phyloP scores from a whole-genome alignment of 2,113 vertebrate species.

The Callaeas wilsoni region DNA sequence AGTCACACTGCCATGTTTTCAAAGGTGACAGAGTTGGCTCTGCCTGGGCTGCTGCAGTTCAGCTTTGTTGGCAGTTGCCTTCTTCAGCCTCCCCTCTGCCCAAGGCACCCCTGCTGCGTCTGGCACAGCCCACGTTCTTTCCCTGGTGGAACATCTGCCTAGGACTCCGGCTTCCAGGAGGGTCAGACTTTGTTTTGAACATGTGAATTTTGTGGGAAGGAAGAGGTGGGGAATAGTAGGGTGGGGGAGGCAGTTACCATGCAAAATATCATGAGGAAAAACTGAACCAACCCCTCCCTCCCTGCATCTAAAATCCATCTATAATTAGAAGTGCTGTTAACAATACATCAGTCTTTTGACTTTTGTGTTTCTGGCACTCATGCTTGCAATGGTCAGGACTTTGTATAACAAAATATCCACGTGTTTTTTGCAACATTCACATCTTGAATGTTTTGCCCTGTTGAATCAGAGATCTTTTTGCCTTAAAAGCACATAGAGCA shows the following conservation, averaged over 20 bases:
- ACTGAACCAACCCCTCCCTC: rapidly evolving
- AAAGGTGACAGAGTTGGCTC: neutral
- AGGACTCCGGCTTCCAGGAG: neutral
- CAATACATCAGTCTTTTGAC: constrained; percentile 1
- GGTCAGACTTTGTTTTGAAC: neutral
- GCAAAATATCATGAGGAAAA: neutral
- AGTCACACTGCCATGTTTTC: rapidly evolving
- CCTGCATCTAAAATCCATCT: neutral
- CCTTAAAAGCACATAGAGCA: constrained; percentile 61
- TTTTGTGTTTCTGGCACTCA: neutral
- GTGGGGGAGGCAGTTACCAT: neutral
- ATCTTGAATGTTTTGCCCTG: constrained; percentile 2
- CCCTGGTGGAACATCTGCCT: neutral
- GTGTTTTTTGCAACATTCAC: constrained; percentile 14
- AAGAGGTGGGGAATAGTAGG: neutral
- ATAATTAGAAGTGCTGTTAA: neutral
- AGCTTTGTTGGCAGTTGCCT: neutral
- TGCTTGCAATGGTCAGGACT: neutral
- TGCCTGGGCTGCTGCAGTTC: neutral
- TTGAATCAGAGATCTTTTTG: constrained; percentile 27
- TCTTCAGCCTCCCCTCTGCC: neutral
- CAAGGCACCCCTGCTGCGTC: neutral
- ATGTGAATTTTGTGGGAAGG: neutral
- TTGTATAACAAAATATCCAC: neutral
- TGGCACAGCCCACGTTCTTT: neutral